These are phyloP conservation scores for Tenthredo distinguenda DNA, from an alignment of 2,888 invertebrate species.

Conservation along the genomic window DNA sequence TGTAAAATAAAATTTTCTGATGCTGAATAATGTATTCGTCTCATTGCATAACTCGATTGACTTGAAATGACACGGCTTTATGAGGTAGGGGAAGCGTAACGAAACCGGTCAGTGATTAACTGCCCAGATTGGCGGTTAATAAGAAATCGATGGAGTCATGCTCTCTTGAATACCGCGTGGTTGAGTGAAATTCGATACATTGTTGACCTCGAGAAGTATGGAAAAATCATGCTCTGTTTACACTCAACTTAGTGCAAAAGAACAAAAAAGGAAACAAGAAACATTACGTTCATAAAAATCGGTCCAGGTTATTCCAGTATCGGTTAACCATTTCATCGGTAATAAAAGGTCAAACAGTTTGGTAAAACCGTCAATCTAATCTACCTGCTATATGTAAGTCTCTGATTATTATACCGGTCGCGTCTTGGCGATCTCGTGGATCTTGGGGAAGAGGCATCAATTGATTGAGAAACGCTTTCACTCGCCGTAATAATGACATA, in stretches of 20 bases:
- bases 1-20: not conserved
- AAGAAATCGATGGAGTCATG: slow-evolving; percentile 7
- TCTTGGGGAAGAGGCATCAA: not conserved
- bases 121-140: not conserved
- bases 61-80: not conserved
- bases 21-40: not conserved
- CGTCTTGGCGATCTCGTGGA: not conserved
- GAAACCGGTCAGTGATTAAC: slow-evolving; percentile 25
- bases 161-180: slow-evolving; percentile 10
- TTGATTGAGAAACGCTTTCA: not conserved
- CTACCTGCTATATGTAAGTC: not conserved
- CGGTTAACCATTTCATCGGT: not conserved
- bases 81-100: not conserved
- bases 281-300: not conserved
- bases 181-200: slow-evolving; percentile 25
- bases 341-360: not conserved
- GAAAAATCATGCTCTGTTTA: not conserved
- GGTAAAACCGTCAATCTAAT: not conserved
- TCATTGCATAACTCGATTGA: slow-evolving; percentile 16
- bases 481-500: not conserved
- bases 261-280: not conserved
- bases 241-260: not conserved
- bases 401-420: not conserved
- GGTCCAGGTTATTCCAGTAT: not conserved
- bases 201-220: not conserved